Percentiles rank a stretch among this genome's conserved stretches.
Evolutionary conservation across 2,888 invertebrate genomes (phyloP).

Genomic region (Scrobipalpa atriplicella): DNA sequence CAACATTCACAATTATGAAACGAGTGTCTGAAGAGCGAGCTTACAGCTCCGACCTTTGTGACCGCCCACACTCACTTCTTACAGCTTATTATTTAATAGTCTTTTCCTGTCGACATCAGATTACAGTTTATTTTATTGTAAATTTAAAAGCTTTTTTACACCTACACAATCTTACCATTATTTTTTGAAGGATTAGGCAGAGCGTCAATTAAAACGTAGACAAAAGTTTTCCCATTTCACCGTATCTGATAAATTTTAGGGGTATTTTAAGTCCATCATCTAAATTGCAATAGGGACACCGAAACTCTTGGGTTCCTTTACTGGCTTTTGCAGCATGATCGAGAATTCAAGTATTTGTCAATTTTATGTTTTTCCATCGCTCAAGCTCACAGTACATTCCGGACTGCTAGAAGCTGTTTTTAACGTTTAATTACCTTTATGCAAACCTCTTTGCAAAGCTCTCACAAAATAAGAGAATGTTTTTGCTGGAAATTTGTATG

Average conservation of each 20-base stretch:
- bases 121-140: background rate
- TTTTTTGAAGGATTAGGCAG: too few relatives aligned
- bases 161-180: too few relatives aligned
- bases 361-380: too few relatives aligned
- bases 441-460: background rate
- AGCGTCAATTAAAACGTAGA: too few relatives aligned
- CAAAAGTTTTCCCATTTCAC: too few relatives aligned
- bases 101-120: background rate
- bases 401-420: background rate
- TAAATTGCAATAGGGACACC: too few relatives aligned
- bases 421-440: background rate
- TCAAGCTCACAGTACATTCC: too few relatives aligned
- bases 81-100: slow-evolving; percentile 1
- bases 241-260: too few relatives aligned
- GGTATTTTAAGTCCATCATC: too few relatives aligned
- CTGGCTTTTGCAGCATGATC: too few relatives aligned
- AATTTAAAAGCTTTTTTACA: background rate
- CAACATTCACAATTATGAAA: slow-evolving; percentile 7
- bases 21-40: background rate
- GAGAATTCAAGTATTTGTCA: too few relatives aligned
- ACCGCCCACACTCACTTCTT: background rate
- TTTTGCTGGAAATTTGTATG: background rate
- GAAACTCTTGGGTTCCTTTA: too few relatives aligned
- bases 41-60: background rate
- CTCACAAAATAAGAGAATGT: background rate